These are phyloP conservation scores for Lathronympha strigana DNA, from an alignment of 2,888 invertebrate species.

Conservation along the genomic window DNA sequence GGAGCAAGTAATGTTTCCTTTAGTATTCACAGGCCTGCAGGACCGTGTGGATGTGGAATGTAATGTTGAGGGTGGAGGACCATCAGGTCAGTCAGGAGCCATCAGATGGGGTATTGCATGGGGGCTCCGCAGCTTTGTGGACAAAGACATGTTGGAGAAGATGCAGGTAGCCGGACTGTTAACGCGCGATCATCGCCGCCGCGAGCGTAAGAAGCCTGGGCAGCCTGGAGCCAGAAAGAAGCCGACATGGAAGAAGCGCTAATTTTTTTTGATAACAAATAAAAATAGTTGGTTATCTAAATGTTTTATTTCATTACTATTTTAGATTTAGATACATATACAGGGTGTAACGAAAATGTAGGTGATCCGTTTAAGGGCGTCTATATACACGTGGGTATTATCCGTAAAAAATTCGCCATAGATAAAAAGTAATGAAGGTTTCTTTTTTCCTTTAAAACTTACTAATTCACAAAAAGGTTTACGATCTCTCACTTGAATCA, in stretches of 20 bases:
- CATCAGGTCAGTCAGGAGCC: constrained; percentile 93
- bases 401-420: no score
- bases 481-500: no score
- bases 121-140: constrained; percentile 93
- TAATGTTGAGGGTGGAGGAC: constrained; percentile 88
- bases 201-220: constrained; percentile 96
- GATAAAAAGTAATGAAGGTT: no score
- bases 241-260: constrained; percentile 96
- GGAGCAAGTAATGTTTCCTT: constrained; percentile 94
- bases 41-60: constrained; percentile 93
- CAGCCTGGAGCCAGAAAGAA: constrained; percentile 95
- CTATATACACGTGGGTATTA: no score
- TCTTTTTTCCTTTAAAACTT: no score
- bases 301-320: not conserved
- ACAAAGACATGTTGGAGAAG: constrained; percentile 88
- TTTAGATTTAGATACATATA: not conserved
- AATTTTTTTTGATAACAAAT: constrained; percentile 53
- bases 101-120: constrained; percentile 94
- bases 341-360: no score
- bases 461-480: no score
- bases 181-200: constrained; percentile 89
- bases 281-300: constrained; percentile 13
- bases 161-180: constrained; percentile 96
- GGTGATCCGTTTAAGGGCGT: no score
- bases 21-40: constrained; percentile 90